Evolutionary conservation across 1,140 invertebrate genomes (phyloP), one percentile per base, ranked within the genome.

Genomic region (Cataglyphis hispanica): DNA sequence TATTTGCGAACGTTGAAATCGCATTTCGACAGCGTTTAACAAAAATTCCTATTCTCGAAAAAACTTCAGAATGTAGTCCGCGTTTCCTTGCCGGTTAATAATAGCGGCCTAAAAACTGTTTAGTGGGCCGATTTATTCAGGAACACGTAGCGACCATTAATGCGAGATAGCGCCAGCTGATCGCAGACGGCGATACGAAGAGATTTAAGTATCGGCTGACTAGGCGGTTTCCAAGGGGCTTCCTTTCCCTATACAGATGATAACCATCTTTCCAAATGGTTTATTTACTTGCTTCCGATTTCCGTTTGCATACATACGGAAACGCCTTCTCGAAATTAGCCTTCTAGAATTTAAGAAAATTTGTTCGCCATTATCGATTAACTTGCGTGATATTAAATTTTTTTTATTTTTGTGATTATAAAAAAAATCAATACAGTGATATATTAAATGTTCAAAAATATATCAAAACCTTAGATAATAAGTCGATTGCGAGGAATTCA

Each of bases 111-210:
- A 84, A 85, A 69, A 80, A 67, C 40, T 72, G 43, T 74, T 61
- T 67, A 67, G 69, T 27, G n/a, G 69, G 46, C 75, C 72, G 85
- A 90, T 88, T 86, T 92, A 93, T 93, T 93, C 91, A 69, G 74
- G 87, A 80, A 91, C 91, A 93, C 92, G 92, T 92, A 93, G 91
- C 64, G 46, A 80, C 91, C 89, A 90, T 93, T 93, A 93, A 87
- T 86, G 86, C 85, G 78, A 89, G 90, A 90, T 90, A 85, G 85
- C 86, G 69, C 74, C 69, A 43, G 56, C 80, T 80, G 92, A 92
- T 92, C 89, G 77, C 56, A 90, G 78, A 87, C 85, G 60, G 16
- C 77, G 92, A 92, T 92, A 92, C 60, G 72, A 85, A 34, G 88
- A 78, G 87, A 93, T 93, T 93, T 91, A 92, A 92, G 84, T 85